phyloP scores from a whole-genome alignment of 2,797 vertebrate genomes.

The Chlorospingus semifuscus region DNA sequence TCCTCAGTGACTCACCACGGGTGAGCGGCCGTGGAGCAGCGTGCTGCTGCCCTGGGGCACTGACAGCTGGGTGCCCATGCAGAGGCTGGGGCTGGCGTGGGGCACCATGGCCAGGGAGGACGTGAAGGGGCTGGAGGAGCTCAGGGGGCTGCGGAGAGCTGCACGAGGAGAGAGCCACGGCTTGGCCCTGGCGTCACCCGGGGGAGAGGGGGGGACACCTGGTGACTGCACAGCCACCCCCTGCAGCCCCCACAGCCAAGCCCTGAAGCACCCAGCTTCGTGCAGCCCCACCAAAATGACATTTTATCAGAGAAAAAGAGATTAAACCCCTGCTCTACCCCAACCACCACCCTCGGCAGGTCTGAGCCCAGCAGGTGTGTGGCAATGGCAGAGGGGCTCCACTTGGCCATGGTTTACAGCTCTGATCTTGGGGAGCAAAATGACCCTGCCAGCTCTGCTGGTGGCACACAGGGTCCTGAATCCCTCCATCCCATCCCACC shows the following conservation, averaged over 20 bases:
- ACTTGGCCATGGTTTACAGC: accelerated
- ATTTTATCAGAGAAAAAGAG: background rate
- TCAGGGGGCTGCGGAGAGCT: constrained; percentile 88
- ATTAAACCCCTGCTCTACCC: background rate
- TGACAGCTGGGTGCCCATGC: constrained; percentile 85
- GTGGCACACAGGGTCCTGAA: background rate
- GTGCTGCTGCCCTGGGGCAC: constrained; percentile 82
- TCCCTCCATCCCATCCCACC: background rate
- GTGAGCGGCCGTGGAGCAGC: constrained; percentile 82
- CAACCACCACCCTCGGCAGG: accelerated
- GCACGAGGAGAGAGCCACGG: background rate
- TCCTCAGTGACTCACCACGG: constrained; percentile 78
- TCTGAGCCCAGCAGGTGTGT: accelerated
- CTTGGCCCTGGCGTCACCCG: background rate
- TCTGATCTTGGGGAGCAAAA: background rate
- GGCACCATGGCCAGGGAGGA: constrained; percentile 86
- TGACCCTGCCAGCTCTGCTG: background rate
- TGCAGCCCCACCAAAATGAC: background rate
- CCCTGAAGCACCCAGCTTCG: background rate
- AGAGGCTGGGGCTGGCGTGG: constrained; percentile 84
- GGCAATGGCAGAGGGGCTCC: background rate
- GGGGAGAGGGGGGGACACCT: background rate
- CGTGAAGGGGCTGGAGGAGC: constrained; percentile 82
- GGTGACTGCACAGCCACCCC: background rate
- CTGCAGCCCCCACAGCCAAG: background rate